These are phyloP conservation scores for Caloenas nicobarica DNA, from an alignment of 2,113 vertebrate genomes.

Conservation along the genomic window DNA sequence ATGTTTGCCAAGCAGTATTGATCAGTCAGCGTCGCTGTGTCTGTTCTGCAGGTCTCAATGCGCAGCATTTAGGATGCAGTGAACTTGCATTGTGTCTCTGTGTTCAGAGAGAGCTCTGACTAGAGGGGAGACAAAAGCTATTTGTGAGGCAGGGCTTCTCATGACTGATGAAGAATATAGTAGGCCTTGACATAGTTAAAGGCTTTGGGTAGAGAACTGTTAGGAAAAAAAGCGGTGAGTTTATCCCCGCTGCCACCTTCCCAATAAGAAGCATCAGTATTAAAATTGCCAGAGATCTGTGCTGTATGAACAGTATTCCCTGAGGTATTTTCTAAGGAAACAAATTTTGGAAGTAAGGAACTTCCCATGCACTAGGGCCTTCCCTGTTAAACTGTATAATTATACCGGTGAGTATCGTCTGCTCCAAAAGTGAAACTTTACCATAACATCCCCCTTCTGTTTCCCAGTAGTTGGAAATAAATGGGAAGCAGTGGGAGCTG, in stretches of 20 bases:
- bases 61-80: fast-evolving
- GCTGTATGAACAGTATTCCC: not conserved
- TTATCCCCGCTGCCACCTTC: not conserved
- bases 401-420: not conserved
- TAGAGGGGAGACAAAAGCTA: not conserved
- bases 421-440: not conserved
- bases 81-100: not conserved
- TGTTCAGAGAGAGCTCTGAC: not conserved
- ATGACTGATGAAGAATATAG: not conserved
- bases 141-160: not conserved
- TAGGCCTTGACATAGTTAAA: not conserved
- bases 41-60: not conserved
- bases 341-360: not conserved
- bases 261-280: not conserved
- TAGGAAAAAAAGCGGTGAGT: not conserved
- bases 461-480: not conserved
- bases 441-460: fast-evolving
- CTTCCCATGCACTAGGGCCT: not conserved
- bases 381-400: not conserved
- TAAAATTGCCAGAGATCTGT: not conserved
- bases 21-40: not conserved
- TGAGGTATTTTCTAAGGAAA: not conserved
- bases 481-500: not conserved
- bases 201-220: not conserved
- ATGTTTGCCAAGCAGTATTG: not conserved